phyloP scores from a whole-genome alignment of 2,888 invertebrate species.

The Chromoteleia sp. region DNA sequence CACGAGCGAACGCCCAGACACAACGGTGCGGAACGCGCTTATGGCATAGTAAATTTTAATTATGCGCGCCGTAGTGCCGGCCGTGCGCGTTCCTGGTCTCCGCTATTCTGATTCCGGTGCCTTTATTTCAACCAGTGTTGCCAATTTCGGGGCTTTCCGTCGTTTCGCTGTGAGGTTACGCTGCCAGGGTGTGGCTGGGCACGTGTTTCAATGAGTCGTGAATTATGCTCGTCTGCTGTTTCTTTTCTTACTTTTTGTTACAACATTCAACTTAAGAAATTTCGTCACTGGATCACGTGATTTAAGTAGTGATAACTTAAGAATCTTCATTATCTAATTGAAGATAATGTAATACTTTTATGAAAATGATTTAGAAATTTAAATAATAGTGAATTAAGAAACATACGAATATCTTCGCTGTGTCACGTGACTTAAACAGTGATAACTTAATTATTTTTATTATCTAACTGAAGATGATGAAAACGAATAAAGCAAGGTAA shows the following conservation, averaged over 20 bases:
- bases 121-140: conserved; percentile 70
- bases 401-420: too few relatives aligned
- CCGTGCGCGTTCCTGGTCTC: conserved; percentile 64
- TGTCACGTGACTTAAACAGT: too few relatives aligned
- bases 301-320: too few relatives aligned
- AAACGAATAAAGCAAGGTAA: too few relatives aligned
- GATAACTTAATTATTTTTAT: too few relatives aligned
- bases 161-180: background rate
- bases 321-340: too few relatives aligned
- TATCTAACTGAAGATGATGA: too few relatives aligned
- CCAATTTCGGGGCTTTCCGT: conserved; percentile 29
- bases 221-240: background rate
- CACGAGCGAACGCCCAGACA: conserved; percentile 18
- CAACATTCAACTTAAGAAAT: too few relatives aligned
- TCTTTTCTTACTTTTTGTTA: background rate
- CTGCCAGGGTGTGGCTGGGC: conserved; percentile 19
- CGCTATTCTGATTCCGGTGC: conserved; percentile 73
- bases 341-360: too few relatives aligned
- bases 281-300: too few relatives aligned
- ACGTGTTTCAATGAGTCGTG: conserved; percentile 11
- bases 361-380: too few relatives aligned
- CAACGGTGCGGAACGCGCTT: conserved; percentile 65
- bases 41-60: conserved; percentile 79
- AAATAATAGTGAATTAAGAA: too few relatives aligned
- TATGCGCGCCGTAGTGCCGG: conserved; percentile 69